Conservation (phyloP, 2,888 invertebrate genomes). For the Chymomyza fuscimana region DNA sequence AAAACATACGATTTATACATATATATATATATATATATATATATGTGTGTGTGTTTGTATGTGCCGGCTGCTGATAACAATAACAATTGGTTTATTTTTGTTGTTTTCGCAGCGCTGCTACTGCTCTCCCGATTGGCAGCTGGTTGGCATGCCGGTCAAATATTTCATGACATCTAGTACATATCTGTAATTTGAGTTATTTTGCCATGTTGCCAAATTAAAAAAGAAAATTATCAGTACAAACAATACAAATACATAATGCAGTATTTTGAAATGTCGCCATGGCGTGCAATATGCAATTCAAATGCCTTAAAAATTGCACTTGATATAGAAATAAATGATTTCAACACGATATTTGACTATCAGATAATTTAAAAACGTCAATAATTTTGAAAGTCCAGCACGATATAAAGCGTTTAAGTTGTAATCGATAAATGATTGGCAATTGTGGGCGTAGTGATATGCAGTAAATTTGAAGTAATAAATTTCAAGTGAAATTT, state of each 20-base stretch:
- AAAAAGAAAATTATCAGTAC: background rate
- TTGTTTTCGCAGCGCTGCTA: background rate
- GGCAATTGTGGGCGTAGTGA: background rate
- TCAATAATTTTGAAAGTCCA: background rate
- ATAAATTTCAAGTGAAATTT: background rate
- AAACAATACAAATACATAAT: background rate
- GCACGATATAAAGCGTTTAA: background rate
- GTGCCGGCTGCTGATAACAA: slow-evolving; percentile 5
- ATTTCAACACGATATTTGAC: background rate
- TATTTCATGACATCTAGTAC: background rate
- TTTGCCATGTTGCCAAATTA: background rate
- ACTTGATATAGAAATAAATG: background rate
- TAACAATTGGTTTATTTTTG: slow-evolving; percentile 17
- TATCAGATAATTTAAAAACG: background rate
- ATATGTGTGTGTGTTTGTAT: background rate
- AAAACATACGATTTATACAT: slow-evolving; percentile 7
- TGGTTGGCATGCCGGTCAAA: background rate
- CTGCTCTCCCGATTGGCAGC: background rate
- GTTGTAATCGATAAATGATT: background rate
- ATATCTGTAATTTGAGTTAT: background rate
- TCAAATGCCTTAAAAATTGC: background rate
- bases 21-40: slow-evolving; percentile 4
- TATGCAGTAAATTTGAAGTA: background rate
- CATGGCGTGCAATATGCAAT: background rate
- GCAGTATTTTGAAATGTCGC: background rate